phyloP scores from a whole-genome alignment of 2,888 invertebrate genomes.

The Cancer borealis region DNA sequence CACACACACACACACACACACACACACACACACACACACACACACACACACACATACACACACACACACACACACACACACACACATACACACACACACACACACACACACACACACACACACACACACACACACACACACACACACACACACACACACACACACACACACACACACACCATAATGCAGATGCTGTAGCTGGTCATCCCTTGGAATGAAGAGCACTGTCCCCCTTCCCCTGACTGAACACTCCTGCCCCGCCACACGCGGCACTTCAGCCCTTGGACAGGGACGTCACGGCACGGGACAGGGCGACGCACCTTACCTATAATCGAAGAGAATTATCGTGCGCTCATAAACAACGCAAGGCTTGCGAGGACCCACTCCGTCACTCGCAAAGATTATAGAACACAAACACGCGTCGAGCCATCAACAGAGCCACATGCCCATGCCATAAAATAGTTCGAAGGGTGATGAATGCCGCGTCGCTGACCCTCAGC shows the following conservation, averaged over 20 bases:
- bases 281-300: neutral
- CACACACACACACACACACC: neutral
- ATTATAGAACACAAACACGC: neutral
- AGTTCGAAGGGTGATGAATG: constrained; percentile 24
- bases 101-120: constrained; percentile 35
- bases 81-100: neutral
- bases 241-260: neutral
- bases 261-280: neutral
- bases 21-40: too few relatives aligned
- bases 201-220: neutral
- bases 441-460: constrained; percentile 21
- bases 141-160: neutral
- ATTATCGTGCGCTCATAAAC: constrained; percentile 58
- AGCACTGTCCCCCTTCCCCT: neutral
- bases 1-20: too few relatives aligned
- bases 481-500: constrained; percentile 21
- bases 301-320: constrained; percentile 7
- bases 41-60: too few relatives aligned
- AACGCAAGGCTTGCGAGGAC: neutral
- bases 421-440: neutral
- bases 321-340: constrained; percentile 64
- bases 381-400: neutral
- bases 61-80: neutral
- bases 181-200: neutral
- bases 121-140: neutral